Conservation (phyloP, 2,797 vertebrate genomes). For the Pempheris klunzingeri region DNA sequence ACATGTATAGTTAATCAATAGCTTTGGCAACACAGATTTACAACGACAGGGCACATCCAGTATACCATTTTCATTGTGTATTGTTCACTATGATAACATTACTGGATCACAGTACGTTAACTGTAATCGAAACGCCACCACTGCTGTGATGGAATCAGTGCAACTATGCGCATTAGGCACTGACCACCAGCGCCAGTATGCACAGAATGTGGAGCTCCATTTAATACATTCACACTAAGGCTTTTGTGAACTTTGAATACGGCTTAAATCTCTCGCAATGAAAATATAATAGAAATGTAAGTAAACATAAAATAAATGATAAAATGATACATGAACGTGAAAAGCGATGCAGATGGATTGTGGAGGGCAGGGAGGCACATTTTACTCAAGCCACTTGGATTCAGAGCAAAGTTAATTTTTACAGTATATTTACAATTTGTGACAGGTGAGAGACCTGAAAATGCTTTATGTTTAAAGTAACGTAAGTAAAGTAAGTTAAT, state of each 20-base stretch:
- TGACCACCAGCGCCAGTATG: slow-evolving; percentile 36
- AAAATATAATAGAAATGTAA: slow-evolving; percentile 6
- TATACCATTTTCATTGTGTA: slow-evolving; percentile 38
- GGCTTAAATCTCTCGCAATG: slow-evolving; percentile 14
- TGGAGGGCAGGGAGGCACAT: slow-evolving; percentile 6
- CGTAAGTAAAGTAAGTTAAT: background rate
- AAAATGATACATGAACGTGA: slow-evolving; percentile 7
- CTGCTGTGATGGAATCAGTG: slow-evolving; percentile 15
- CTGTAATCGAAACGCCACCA: slow-evolving; percentile 36
- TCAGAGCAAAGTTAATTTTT: slow-evolving; percentile 1
- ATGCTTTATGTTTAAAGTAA: background rate
- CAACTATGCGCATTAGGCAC: slow-evolving; percentile 14
- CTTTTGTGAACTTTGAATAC: slow-evolving; percentile 11
- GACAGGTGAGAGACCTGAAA: background rate
- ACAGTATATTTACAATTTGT: background rate
- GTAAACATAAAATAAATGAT: slow-evolving; percentile 8
- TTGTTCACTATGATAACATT: slow-evolving; percentile 32
- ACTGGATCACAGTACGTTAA: slow-evolving; percentile 54
- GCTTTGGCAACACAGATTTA: slow-evolving; percentile 79
- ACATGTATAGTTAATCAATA: slow-evolving; percentile 92
- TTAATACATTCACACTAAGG: slow-evolving; percentile 28
- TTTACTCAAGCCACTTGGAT: slow-evolving; percentile 14
- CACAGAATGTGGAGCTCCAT: slow-evolving; percentile 40
- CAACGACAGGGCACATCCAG: slow-evolving; percentile 25
- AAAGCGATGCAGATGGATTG: slow-evolving; percentile 7